Base-by-base conservation (phyloP, 2,888 invertebrate species). In the Tetranychus piercei region DNA sequence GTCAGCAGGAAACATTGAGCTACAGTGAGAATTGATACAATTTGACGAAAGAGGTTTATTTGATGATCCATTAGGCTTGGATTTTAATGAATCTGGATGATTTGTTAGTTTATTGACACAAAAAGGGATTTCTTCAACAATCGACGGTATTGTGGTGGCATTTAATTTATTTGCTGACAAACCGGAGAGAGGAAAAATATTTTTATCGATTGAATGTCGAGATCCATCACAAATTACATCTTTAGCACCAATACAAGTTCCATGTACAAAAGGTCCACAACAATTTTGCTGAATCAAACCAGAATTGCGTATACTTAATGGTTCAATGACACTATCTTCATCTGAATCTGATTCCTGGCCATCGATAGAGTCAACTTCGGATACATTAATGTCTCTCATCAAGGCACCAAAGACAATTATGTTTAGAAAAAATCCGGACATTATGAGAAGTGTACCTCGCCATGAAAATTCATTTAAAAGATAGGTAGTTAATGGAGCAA, bases 361-460 rank as follows among this genome's bases (percentile, higher is more conserved):
- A 55, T 15, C 15, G 15, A 55, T 55, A 15, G 55, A 55, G 15
- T 55, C 55, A 66, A 22, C 22, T 20, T 34, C 44, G 18, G 69
- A 69, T 2, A 76, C 66, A 79, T 91, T 90, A 1, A 93, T 90
- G 80, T 92, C 92, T 75, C 90, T 84, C 88, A 92, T 91, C 44
- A 92, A 83, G 77, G 89, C 85, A 0, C 91, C 92, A 81, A 90
- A 92, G 1, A 90, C 88, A 15, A 88, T 88, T 82, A 92, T 87
- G 82, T 91, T 90, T 55, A 92, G 83, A 81, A 92, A 90, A 74
- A 90, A 89, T 5, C 80, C 91, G 3, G 90, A 89, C 71, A 92
- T 82, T 75, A 92, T 88, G n/a, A 91, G 82, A 1, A 89, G 89
- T 11, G 91, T 89, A 1, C 90, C 91, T 70, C 90, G 85, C 91